A percentile compares a stretch with the other conserved stretches of the same genome.
Evolutionary conservation across 1,140 invertebrate species (phyloP).

Genomic region (Calliopsis andreniformis): DNA sequence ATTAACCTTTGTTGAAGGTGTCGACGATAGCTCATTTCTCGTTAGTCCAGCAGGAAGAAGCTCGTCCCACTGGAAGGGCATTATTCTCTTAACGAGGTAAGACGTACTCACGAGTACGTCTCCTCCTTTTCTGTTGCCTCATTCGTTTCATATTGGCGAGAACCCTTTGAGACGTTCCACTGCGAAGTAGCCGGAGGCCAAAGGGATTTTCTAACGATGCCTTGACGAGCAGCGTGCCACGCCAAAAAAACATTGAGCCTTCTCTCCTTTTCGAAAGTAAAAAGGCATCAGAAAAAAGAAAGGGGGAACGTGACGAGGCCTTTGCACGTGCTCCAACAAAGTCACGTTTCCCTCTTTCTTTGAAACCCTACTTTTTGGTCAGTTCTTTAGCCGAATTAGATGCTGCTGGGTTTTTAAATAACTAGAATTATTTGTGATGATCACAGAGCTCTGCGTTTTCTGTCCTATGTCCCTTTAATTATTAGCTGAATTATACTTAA

Average conservation of each 20-base stretch:
- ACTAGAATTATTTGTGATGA: too few species aligned
- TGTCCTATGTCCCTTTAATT: too few species aligned
- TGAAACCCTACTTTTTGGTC: neutral
- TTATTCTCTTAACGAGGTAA: slow-evolving; percentile 47
- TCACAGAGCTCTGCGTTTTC: too few species aligned
- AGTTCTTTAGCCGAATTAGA: slow-evolving; percentile 1
- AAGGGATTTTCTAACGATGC: slow-evolving; percentile 53
- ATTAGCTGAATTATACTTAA: too few species aligned
- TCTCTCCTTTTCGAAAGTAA: neutral
- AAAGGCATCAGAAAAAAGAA: slow-evolving; percentile 3
- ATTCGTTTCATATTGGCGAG: slow-evolving; percentile 47
- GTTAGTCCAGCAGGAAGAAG: slow-evolving; percentile 10
- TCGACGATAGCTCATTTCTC: neutral
- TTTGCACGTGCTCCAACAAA: neutral
- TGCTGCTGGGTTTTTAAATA: neutral
- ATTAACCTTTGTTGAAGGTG: slow-evolving; percentile 28
- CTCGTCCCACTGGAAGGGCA: slow-evolving; percentile 20
- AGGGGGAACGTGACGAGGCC: neutral
- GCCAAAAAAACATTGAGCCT: neutral
- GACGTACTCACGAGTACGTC: slow-evolving; percentile 25
- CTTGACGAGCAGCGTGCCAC: neutral
- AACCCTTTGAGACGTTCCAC: slow-evolving; percentile 28
- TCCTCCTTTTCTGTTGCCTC: slow-evolving; percentile 15
- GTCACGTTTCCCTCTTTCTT: neutral
- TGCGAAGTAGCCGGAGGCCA: slow-evolving; percentile 8